Evolutionary conservation across 2,888 invertebrate species (phyloP).

Genomic region (Chloroclystis v-ata): DNA sequence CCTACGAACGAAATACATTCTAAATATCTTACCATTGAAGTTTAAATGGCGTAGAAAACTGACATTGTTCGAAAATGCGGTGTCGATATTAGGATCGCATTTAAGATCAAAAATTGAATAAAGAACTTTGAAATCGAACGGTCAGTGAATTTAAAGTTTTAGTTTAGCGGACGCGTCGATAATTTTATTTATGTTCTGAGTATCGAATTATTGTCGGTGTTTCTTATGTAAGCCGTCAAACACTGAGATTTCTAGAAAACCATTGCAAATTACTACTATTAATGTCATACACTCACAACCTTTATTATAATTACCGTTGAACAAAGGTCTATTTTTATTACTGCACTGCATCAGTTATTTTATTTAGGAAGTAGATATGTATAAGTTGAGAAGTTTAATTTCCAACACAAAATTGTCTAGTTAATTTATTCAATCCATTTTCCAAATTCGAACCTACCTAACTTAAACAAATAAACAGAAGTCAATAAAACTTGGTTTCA

Average conservation of each 20-base stretch:
- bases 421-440: too few relatives aligned
- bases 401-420: too few relatives aligned
- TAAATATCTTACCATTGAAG: slow-evolving; percentile 74
- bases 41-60: slow-evolving; percentile 75
- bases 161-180: slow-evolving; percentile 41
- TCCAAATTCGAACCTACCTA: too few relatives aligned
- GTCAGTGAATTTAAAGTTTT: slow-evolving; percentile 30
- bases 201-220: slow-evolving; percentile 44
- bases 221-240: too few relatives aligned
- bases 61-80: slow-evolving; percentile 66
- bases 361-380: too few relatives aligned
- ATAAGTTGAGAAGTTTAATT: too few relatives aligned
- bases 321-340: too few relatives aligned
- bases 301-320: too few relatives aligned
- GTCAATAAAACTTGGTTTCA: neutral
- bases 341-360: too few relatives aligned
- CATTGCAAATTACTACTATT: too few relatives aligned
- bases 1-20: slow-evolving; percentile 64
- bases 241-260: too few relatives aligned
- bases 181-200: slow-evolving; percentile 49
- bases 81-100: slow-evolving; percentile 75
- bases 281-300: too few relatives aligned
- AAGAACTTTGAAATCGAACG: slow-evolving; percentile 42
- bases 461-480: neutral
- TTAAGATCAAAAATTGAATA: slow-evolving; percentile 21